phyloP scores from a whole-genome alignment of 37 sponge, comb jelly and placozoan species.

The Ephydatia muelleri region DNA sequence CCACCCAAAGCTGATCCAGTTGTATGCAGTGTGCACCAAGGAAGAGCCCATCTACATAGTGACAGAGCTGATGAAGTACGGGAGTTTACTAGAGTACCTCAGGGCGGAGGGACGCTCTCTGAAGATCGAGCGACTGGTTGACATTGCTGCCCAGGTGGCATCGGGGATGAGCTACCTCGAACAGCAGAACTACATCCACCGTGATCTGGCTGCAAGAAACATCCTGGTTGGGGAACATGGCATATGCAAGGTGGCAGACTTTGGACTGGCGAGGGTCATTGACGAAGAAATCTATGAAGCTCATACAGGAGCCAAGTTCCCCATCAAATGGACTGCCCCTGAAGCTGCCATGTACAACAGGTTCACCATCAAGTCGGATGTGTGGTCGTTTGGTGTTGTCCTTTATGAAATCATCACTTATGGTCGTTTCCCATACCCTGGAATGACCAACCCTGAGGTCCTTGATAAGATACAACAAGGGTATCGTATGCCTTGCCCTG shows the following conservation, averaged over 20 bases:
- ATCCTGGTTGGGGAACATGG: conserved; percentile 94
- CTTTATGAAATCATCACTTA: conserved; percentile 95
- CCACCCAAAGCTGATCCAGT: conserved; percentile 95
- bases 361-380: conserved; percentile 98
- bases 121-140: conserved; percentile 80
- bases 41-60: conserved; percentile 96
- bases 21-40: conserved; percentile 95
- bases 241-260: conserved; percentile 95
- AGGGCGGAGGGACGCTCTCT: conserved; percentile 81
- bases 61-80: conserved; percentile 97
- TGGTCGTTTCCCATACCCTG: conserved; percentile 96
- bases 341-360: conserved; percentile 95
- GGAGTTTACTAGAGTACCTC: conserved; percentile 92
- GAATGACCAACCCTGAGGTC: conserved; percentile 96
- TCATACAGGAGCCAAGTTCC: conserved; percentile 95
- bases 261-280: conserved; percentile 95
- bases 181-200: conserved; percentile 92
- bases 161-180: conserved; percentile 97
- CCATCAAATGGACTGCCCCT: conserved; percentile 99
- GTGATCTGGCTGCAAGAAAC: conserved; percentile 97
- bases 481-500: conserved; percentile 85
- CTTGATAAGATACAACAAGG: conserved; percentile 69
- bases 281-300: conserved; percentile 93
- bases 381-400: conserved; percentile 97
- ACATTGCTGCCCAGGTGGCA: conserved; percentile 90